Evolutionary conservation across 2,888 invertebrate genomes (phyloP), one percentile per base, ranked within the genome.

Genomic region (Ethmia dodecea): DNA sequence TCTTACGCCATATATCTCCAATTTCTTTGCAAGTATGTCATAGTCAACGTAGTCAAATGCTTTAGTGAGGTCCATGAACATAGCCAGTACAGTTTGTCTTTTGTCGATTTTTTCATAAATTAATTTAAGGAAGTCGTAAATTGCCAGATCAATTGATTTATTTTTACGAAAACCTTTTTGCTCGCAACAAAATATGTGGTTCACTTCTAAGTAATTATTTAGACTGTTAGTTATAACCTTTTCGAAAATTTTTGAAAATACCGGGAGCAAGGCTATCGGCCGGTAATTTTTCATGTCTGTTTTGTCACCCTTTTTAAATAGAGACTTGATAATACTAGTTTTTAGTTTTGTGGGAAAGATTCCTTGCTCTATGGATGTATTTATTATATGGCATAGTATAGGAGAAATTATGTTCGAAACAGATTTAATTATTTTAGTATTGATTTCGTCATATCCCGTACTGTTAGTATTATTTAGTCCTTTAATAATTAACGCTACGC

Each of bases 31-130:
- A n/a, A n/a, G n/a, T n/a, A n/a, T n/a, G n/a, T n/a, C n/a, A n/a
- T n/a, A n/a, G n/a, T 26, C 16, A 0, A 41, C 41, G 22, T 11
- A 38, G 16, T 38, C 37, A 24, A 41, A 41, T 1, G 41, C 41
- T 33, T 38, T 41, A 5, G 31, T 29, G 29, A 41, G 33, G 10
- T 41, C 41, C 20, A 41, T 18, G 6, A 28, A 37, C 5, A 37
- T 11, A 1, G 13, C 39, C 3, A 10, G 9, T 14, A 35, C 15
- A 1, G 20, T 11, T 29, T 8, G 25, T 5, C 35, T 25, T 13
- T 27, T 28, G 13, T 41, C 37, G 4, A 41, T 11, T 6, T 26
- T 35, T 3, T 26, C 14, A n/a, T 16, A 8, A 9, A 35, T 13
- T 27, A 9, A 14, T 11, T 13, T 25, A 1, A 33, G 8, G 3